These are phyloP conservation scores for Triops longicaudatus DNA, from an alignment of 1,140 invertebrate species.

Conservation along the genomic window DNA sequence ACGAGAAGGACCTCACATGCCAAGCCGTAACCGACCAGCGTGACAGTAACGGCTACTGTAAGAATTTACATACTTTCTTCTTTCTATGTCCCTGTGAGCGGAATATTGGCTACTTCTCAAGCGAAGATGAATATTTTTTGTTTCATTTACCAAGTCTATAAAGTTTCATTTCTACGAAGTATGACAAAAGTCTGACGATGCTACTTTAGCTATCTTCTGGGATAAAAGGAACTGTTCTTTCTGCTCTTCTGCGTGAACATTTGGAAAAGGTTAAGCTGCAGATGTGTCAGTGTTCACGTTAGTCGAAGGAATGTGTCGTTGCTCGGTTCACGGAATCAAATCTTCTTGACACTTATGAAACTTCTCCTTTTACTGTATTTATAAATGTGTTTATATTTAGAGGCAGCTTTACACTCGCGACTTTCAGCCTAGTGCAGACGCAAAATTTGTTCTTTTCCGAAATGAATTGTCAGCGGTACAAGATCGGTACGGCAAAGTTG, in stretches of 20 bases:
- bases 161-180: no score
- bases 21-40: not conserved
- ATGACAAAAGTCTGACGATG: no score
- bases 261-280: no score
- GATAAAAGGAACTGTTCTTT: no score
- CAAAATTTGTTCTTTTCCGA: slow-evolving; percentile 19
- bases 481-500: not conserved
- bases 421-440: slow-evolving; percentile 17
- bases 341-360: not conserved
- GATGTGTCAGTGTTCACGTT: no score
- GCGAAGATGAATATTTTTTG: not conserved
- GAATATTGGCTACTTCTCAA: not conserved
- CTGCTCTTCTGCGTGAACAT: no score
- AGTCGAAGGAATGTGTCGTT: no score
- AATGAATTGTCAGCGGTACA: not conserved
- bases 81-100: not conserved
- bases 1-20: not conserved
- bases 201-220: no score
- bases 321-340: not conserved
- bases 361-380: not conserved
- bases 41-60: not conserved
- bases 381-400: not conserved
- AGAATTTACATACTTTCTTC: not conserved
- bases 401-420: slow-evolving; percentile 8
- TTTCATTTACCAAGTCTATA: not conserved